These are phyloP conservation scores for Sphaerodactylus townsendi DNA, from an alignment of 2,113 vertebrate genomes.

Conservation along the genomic window DNA sequence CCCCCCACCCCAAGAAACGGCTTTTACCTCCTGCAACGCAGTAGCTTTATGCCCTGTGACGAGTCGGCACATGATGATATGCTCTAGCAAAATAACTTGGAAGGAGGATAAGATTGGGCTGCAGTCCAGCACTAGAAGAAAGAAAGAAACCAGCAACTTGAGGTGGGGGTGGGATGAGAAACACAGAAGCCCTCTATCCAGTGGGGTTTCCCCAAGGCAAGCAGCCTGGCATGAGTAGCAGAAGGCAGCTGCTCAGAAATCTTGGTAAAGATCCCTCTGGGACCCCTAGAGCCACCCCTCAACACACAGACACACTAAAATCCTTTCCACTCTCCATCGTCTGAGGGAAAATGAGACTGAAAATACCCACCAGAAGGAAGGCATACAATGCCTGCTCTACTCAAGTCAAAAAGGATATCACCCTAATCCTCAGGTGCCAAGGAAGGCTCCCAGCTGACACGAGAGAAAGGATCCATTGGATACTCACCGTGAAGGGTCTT, in stretches of 20 bases:
- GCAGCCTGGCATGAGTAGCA: accelerated
- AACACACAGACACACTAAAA: background rate
- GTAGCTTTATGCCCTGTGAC: conserved; percentile 98
- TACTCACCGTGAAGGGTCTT: too few relatives aligned
- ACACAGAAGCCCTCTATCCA: accelerated
- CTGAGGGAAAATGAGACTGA: accelerated
- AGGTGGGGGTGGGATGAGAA: background rate
- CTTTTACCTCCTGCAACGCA: conserved; percentile 90
- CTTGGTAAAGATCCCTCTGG: too few relatives aligned
- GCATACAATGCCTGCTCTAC: background rate
- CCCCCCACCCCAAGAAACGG: background rate
- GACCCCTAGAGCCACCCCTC: accelerated
- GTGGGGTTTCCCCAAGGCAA: background rate
- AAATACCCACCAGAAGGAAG: accelerated
- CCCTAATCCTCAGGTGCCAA: background rate
- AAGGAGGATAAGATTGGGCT: conserved; percentile 98
- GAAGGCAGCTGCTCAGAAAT: background rate
- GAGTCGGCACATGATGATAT: conserved; percentile 98
- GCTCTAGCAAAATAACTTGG: conserved; percentile 97
- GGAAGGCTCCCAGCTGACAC: background rate
- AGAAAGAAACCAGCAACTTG: accelerated
- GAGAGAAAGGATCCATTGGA: too few relatives aligned
- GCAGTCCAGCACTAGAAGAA: conserved; percentile 91
- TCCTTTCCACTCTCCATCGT: too few relatives aligned
- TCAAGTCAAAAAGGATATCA: background rate